These are phyloP conservation scores for Hedya salicella DNA, from an alignment of 2,888 invertebrate genomes.

Conservation along the genomic window DNA sequence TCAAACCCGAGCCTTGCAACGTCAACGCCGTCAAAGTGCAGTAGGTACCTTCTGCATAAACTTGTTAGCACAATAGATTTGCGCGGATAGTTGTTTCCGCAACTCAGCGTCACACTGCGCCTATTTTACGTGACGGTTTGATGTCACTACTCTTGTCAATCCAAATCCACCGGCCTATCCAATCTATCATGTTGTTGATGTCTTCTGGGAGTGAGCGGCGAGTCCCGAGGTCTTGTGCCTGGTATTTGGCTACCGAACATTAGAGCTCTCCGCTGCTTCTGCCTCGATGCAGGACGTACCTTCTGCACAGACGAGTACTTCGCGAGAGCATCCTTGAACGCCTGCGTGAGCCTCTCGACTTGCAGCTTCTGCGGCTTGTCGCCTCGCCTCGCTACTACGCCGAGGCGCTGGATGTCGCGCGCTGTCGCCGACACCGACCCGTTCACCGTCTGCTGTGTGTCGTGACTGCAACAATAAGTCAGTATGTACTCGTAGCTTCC, in stretches of 20 bases:
- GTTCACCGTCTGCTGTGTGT: constrained; percentile 90
- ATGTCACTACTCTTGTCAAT: too few species aligned
- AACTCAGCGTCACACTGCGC: too few species aligned
- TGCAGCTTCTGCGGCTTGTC: constrained; percentile 93
- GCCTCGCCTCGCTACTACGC: constrained; percentile 88
- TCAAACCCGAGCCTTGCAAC: constrained; percentile 90
- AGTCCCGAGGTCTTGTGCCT: too few species aligned
- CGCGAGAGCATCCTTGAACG: constrained; percentile 91
- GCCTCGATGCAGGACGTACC: constrained; percentile 71
- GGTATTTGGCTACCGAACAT: too few species aligned
- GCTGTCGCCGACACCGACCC: constrained; percentile 89
- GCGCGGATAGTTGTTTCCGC: too few species aligned
- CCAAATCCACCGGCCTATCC: too few species aligned
- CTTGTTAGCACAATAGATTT: too few species aligned
- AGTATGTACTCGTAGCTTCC: background rate
- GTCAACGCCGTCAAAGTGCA: constrained; percentile 69
- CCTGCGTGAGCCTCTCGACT: constrained; percentile 92
- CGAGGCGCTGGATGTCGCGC: constrained; percentile 89
- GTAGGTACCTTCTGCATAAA: constrained; percentile 89
- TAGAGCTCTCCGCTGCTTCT: too few species aligned
- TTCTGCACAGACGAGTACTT: constrained; percentile 92
- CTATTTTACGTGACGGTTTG: too few species aligned
- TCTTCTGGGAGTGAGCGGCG: too few species aligned
- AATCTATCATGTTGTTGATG: too few species aligned
- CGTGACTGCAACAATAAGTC: constrained; percentile 84